Evolutionary conservation across 2,797 vertebrate genomes (phyloP), one percentile per base, ranked within the genome.

Genomic region (Choloepus didactylus): DNA sequence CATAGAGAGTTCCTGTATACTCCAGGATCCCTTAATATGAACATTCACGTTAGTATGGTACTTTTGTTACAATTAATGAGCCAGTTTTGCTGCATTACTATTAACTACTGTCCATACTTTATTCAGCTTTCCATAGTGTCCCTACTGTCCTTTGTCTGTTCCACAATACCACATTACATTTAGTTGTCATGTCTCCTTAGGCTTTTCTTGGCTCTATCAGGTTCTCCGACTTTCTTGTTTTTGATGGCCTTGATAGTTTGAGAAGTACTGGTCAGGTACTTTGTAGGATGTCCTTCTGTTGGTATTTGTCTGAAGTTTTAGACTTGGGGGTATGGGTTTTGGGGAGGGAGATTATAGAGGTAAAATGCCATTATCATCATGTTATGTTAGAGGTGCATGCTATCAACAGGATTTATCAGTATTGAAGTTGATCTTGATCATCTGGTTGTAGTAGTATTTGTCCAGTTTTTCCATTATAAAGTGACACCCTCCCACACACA

Each of bases 161-260:
- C 23, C 9, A 93, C 59, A 35, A 95, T 73, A 15, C 19, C 59
- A 29, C 31, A 86, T 35, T 84, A 31, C 51, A 85, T 85, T 92
- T 77, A 77, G 51, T 92, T 86, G 19, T 85, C 60, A 15, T 90
- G 51, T 94, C 29, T 94, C 35, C 35, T 35, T 35, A 35, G 23
- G 29, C 19, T 16, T 31, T 72, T 54, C 15, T 54, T 89, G 49
- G 35, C 66, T 59, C 2, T 75, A 38, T 67, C 31, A 49, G 56
- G 75, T 84, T 93, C 79, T 85, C 84, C 91, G 1, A 64, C 54
- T 69, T 62, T 35, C n/a, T 87, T n/a, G 70, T n/a, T 82, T 85
- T 94, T 93, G 38, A 76, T 77, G 56, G 80, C 25, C 25, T 38
- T 72, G 23, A 79, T 19, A 49, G 3, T 87, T 89, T 81, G 76